Base-by-base conservation (phyloP, 1,140 invertebrate species). In the Polypedilum pembai region DNA sequence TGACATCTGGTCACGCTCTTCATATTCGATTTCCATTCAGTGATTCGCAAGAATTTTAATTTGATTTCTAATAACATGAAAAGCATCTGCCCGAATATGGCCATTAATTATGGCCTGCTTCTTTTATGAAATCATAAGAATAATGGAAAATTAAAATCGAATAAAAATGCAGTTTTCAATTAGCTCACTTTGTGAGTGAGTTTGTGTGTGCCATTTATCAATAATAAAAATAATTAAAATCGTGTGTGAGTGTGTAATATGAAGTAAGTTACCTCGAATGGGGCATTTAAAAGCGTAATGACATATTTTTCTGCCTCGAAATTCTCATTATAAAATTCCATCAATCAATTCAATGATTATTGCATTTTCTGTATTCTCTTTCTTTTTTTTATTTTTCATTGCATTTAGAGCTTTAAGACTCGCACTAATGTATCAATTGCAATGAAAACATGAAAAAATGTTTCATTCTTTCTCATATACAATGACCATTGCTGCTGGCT, bases 241-340 rank as follows among this genome's bases (percentile, higher is more conserved):
- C n/a, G 15, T 56, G 45, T 56, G 45, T 45, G 15, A 45, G n/a
- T n/a, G 45, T 56, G 45, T 12, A n/a, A 12, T 56, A 12, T 56
- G 45, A 12, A n/a, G 45, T 56, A 12, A n/a, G 45, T 56, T 56
- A 56, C 45, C n/a, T n/a, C 45, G n/a, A 56, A 12, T n/a, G 45
- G n/a, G 45, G n/a, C 45, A 56, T 56, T 33, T 33, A 33, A 33
- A n/a, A 56, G 45, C 45, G 45, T 56, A 56, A 56, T 56, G 45
- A 56, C 45, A 56, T 56, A 56, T 56, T 56, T 33, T 56, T 56
- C 45, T 56, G 45, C 45, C 45, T 56, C 45, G 45, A 56, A 56
- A 56, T 56, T 56, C 45, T 56, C 45, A 56, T 56, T 56, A 56
- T 56, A 56, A 56, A 56, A 56, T 56, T 56, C 45, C 45, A 56